These are phyloP conservation scores for Subacronicta megacephala DNA, from an alignment of 2,888 invertebrate species.

Conservation along the genomic window DNA sequence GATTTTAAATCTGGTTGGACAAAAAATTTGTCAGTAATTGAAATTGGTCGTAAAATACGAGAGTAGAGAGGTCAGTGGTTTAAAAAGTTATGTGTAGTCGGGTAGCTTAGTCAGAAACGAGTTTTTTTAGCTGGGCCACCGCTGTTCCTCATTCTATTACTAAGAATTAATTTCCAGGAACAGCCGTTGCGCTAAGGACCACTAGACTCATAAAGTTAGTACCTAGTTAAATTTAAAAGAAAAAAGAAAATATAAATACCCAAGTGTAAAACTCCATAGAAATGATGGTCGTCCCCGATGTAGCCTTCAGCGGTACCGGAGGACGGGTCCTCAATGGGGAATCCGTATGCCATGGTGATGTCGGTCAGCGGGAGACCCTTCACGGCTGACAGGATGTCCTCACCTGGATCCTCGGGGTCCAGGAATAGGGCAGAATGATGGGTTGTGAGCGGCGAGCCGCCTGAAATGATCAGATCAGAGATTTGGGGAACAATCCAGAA, in stretches of 20 bases:
- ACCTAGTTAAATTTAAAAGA: neutral
- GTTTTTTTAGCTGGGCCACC: no score
- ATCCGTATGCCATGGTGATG: slow-evolving; percentile 79
- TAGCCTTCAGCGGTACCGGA: slow-evolving; percentile 83
- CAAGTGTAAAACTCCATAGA: slow-evolving; percentile 81
- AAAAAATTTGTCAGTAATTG: no score
- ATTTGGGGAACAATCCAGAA: no score
- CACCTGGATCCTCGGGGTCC: slow-evolving; percentile 65
- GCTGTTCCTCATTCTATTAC: no score
- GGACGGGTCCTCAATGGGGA: slow-evolving; percentile 72
- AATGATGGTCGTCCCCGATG: slow-evolving; percentile 81
- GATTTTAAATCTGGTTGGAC: no score
- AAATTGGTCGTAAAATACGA: no score
- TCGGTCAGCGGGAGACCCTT: slow-evolving; percentile 61
- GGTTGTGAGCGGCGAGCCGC: slow-evolving; percentile 64
- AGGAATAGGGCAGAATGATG: slow-evolving; percentile 67
- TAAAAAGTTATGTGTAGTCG: no score
- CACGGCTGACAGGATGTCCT: slow-evolving; percentile 29
- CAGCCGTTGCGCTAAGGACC: no score
- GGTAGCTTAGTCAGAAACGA: no score
- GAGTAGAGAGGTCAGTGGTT: no score
- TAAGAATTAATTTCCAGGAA: no score
- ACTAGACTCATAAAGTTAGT: no score
- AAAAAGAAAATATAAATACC: slow-evolving; percentile 55
- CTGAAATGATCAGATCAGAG: slow-evolving; percentile 49